These are phyloP conservation scores for Procavia capensis DNA, from an alignment of 2,113 vertebrate species.

Conservation along the genomic window DNA sequence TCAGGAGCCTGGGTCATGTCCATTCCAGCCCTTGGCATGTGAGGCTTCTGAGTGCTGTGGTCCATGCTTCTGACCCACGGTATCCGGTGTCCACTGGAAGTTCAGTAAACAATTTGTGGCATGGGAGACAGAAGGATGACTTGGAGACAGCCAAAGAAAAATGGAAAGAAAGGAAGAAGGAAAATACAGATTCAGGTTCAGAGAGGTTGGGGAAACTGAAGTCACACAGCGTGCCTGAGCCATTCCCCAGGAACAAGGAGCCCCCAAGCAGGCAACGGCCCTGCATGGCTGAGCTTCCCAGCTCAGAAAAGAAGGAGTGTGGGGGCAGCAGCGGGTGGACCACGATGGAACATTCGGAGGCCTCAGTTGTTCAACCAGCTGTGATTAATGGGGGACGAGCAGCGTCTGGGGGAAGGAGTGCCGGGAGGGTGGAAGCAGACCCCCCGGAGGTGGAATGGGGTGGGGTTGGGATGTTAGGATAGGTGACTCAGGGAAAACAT, in stretches of 20 bases:
- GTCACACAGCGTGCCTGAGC: constrained; percentile 1
- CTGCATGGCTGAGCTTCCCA: not conserved
- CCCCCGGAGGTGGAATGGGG: not conserved
- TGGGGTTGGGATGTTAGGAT: not conserved
- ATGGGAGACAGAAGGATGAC: not conserved
- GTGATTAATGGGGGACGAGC: constrained; percentile 69
- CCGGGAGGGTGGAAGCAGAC: not conserved
- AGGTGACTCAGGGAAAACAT: not conserved
- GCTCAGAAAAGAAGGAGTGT: not conserved
- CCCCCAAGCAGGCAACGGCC: not conserved
- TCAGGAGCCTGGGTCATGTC: not conserved
- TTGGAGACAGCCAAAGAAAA: not conserved
- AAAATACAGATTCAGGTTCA: not conserved
- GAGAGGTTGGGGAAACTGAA: not conserved
- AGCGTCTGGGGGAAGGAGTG: constrained; percentile 28
- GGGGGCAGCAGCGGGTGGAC: not conserved
- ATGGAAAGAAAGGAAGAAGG: not conserved
- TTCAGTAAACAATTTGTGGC: not conserved
- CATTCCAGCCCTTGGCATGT: not conserved
- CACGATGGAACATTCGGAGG: not conserved
- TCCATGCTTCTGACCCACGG: not conserved
- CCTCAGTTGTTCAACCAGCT: not conserved
- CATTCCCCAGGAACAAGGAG: no score
- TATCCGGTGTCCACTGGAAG: not conserved
- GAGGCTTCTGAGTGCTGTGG: not conserved